These are phyloP conservation scores for Takifugu flavidus DNA, from an alignment of 2,113 vertebrate species.

Conservation along the genomic window DNA sequence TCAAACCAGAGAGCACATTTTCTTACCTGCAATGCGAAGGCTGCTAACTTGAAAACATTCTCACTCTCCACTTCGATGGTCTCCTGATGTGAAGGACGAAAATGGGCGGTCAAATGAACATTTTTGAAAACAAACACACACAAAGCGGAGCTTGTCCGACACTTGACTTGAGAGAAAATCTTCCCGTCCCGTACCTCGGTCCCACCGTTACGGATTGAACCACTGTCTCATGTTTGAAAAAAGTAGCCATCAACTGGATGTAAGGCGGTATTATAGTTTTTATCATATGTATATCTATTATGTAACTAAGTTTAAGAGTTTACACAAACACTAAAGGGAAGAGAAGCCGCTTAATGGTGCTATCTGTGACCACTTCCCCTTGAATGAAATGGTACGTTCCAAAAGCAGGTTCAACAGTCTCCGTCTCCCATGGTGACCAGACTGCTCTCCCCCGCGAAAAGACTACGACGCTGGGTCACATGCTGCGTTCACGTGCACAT, in stretches of 20 bases:
- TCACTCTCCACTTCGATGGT: slow-evolving; percentile 88
- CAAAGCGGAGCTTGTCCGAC: slow-evolving; percentile 25
- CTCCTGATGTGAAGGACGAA: slow-evolving; percentile 75
- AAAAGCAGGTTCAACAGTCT: slow-evolving; percentile 75
- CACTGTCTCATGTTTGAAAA: slow-evolving; percentile 48
- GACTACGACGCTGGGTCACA: slow-evolving; percentile 40
- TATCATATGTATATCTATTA: too few species aligned
- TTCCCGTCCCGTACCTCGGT: slow-evolving; percentile 69
- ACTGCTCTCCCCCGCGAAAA: slow-evolving; percentile 53
- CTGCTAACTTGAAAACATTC: slow-evolving; percentile 89
- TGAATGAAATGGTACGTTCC: slow-evolving; percentile 67
- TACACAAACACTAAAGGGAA: background rate
- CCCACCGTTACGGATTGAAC: slow-evolving; percentile 75
- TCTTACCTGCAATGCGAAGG: slow-evolving; percentile 91
- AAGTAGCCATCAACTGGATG: too few species aligned
- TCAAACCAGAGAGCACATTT: slow-evolving; percentile 23
- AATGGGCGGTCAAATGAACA: background rate
- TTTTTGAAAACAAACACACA: background rate
- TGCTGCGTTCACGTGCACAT: slow-evolving; percentile 42
- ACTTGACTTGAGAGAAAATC: slow-evolving; percentile 56
- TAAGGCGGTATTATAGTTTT: too few species aligned
- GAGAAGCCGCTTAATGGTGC: background rate
- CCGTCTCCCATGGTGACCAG: slow-evolving; percentile 65
- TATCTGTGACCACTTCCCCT: background rate
- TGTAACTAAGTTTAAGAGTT: background rate